phyloP scores from a whole-genome alignment of 1,140 invertebrate species.

The Micrasema longulum region DNA sequence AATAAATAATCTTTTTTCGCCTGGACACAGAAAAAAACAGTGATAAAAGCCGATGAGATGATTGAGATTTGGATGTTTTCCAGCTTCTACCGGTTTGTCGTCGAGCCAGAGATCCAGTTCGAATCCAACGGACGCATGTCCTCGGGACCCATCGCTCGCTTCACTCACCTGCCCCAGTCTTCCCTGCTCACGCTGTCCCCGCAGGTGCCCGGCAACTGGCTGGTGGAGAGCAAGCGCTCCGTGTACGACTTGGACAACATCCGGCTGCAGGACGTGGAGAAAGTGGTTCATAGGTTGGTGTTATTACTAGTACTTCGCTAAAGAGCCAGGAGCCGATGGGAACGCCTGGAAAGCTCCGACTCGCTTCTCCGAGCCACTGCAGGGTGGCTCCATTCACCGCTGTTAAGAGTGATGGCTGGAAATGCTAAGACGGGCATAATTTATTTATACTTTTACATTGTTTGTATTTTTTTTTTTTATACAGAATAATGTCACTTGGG shows the following conservation, averaged over 20 bases:
- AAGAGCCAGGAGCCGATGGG: no score
- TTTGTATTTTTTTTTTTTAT: no score
- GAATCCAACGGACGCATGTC: constrained; percentile 72
- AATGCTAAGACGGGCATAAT: no score
- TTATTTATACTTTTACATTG: no score
- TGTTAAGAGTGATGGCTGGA: constrained; percentile 29
- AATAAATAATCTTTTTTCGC: no score
- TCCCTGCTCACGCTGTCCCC: constrained; percentile 95
- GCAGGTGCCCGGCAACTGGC: constrained; percentile 98
- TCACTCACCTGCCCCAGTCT: constrained; percentile 89
- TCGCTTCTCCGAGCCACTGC: no score
- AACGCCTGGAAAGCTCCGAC: no score
- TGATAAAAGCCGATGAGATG: no score
- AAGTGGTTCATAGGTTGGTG: constrained; percentile 72
- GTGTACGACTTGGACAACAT: constrained; percentile 99
- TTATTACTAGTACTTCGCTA: no score
- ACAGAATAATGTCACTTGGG: no score
- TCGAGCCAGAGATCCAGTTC: constrained; percentile 91
- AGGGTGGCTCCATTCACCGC: constrained; percentile 13
- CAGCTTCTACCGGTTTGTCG: constrained; percentile 96
- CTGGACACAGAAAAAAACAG: no score
- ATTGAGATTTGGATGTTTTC: no score
- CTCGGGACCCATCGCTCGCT: constrained; percentile 83
- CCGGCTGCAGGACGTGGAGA: constrained; percentile 87
- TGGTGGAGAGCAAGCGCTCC: constrained; percentile 94